Evolutionary conservation across 2,113 vertebrate species (phyloP).

Genomic region (Deroptyus accipitrinus): DNA sequence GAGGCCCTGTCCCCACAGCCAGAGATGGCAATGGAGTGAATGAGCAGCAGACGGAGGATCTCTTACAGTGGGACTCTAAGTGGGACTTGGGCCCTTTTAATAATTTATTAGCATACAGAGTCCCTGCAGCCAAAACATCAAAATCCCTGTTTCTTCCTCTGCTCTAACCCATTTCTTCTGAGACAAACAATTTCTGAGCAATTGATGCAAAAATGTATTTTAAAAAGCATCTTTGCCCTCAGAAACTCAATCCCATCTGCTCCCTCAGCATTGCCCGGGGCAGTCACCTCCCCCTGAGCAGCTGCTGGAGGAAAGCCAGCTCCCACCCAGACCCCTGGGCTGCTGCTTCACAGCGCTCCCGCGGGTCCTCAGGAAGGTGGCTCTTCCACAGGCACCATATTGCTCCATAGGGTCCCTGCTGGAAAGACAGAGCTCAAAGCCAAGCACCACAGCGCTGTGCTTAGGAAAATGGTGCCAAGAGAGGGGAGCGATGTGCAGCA

Average conservation of each 20-base stretch:
- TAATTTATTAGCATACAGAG: neutral
- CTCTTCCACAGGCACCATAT: neutral
- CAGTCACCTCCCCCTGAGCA: rapidly evolving
- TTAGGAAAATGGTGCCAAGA: neutral
- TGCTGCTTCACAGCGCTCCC: rapidly evolving
- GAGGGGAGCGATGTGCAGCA: neutral
- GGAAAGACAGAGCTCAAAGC: neutral
- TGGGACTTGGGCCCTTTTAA: neutral
- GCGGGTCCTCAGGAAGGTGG: neutral
- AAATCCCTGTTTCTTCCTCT: neutral
- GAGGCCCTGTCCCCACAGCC: rapidly evolving
- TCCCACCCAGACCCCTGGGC: neutral
- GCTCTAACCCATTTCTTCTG: neutral
- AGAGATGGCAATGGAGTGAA: neutral
- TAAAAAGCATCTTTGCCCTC: neutral
- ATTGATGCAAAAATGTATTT: neutral
- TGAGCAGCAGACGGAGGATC: neutral
- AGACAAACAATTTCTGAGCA: neutral
- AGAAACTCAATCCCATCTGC: neutral
- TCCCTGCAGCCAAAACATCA: neutral
- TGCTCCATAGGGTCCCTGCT: neutral
- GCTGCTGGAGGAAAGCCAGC: neutral
- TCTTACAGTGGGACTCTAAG: neutral
- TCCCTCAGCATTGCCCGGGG: neutral
- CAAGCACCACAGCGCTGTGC: neutral